phyloP scores from a whole-genome alignment of 2,797 vertebrate species.

The Poliocrania exsul region DNA sequence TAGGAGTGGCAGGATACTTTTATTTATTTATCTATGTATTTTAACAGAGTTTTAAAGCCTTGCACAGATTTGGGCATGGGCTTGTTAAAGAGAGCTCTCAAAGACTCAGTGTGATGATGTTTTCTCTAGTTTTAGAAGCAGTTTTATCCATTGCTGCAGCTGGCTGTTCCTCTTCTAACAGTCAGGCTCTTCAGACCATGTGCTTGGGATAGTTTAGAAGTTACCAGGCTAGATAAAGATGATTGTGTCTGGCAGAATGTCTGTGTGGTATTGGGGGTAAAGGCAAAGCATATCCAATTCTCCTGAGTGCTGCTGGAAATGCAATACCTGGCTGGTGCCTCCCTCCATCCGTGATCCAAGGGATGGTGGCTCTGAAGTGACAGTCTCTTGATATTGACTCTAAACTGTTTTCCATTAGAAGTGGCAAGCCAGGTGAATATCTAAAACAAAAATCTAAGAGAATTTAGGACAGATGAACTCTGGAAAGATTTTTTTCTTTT shows the following conservation, averaged over 20 bases:
- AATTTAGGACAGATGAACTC: background rate
- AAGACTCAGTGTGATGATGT: background rate
- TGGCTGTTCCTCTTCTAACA: constrained; percentile 1
- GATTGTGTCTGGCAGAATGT: constrained; percentile 26
- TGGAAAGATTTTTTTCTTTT: background rate
- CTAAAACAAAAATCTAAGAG: background rate
- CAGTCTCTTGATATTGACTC: background rate
- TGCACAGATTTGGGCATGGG: background rate
- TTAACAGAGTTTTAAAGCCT: background rate
- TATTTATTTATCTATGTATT: background rate
- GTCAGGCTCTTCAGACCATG: constrained; percentile 7
- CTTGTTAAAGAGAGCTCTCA: background rate
- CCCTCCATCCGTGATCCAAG: background rate
- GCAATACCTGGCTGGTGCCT: background rate
- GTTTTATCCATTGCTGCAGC: constrained; percentile 30
- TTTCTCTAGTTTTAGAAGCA: constrained; percentile 34
- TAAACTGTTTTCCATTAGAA: background rate
- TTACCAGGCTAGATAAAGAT: background rate
- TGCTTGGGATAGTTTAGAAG: background rate
- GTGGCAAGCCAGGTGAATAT: background rate
- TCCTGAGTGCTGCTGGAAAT: background rate
- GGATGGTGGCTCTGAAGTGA: background rate
- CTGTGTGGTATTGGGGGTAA: background rate
- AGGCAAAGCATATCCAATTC: background rate
- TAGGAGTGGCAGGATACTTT: background rate